Evolutionary conservation across 2,113 vertebrate genomes (phyloP).

Genomic region (Accipiter cooperii): DNA sequence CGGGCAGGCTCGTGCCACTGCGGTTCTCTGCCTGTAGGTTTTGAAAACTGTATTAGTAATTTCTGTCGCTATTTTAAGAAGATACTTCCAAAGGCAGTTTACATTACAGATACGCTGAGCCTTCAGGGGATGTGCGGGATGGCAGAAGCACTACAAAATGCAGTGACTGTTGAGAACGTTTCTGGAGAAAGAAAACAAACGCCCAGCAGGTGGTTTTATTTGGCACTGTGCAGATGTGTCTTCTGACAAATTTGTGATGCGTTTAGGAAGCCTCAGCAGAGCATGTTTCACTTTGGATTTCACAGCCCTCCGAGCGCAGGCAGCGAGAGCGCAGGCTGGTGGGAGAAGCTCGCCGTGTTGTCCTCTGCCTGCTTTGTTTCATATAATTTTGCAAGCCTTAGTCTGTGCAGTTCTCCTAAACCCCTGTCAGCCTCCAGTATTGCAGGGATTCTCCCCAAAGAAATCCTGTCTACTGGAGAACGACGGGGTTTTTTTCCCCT

Average conservation of each 20-base stretch:
- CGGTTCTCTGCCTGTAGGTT: not conserved
- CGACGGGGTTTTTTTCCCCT: fast-evolving
- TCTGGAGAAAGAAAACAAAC: not conserved
- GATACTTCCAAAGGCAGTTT: not conserved
- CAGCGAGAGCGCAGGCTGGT: fast-evolving
- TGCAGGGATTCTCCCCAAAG: not conserved
- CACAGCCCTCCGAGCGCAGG: fast-evolving
- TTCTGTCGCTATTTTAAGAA: not conserved
- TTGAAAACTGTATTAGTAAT: not conserved
- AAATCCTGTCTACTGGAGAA: not conserved
- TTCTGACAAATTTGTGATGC: not conserved
- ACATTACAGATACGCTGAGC: not conserved
- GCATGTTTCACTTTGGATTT: not conserved
- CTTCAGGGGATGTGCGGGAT: not conserved
- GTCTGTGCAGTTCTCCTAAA: not conserved
- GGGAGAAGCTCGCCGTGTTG: not conserved
- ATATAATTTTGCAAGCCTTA: not conserved
- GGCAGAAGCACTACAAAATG: not conserved
- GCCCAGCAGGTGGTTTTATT: not conserved
- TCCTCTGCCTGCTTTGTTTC: not conserved
- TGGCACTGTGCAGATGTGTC: not conserved
- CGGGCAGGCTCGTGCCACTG: not conserved
- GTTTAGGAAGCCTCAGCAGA: not conserved
- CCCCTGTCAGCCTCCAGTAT: not conserved
- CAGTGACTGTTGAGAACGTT: not conserved